A percentile compares a stretch with the other conserved stretches of the same genome.
Conservation (phyloP, 2,797 vertebrate genomes). For the Aeoliscus strigatus region DNA sequence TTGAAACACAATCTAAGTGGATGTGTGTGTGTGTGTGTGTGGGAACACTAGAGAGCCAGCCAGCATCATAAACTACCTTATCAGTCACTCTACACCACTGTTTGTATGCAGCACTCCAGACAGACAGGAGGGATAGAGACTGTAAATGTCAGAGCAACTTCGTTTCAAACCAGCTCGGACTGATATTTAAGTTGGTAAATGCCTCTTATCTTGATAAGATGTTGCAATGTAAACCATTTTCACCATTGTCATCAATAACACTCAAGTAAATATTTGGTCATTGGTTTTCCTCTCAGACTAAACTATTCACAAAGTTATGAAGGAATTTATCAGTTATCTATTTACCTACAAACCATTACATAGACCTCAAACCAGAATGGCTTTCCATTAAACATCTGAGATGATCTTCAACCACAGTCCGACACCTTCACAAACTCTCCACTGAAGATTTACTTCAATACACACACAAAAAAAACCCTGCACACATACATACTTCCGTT, state of each 20-base stretch:
- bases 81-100: slow-evolving; percentile 51
- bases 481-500: slow-evolving; percentile 16
- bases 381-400: slow-evolving; percentile 47
- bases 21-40: slow-evolving; percentile 14
- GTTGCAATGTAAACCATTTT: slow-evolving; percentile 13
- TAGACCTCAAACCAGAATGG: slow-evolving; percentile 32
- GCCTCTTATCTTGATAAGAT: slow-evolving; percentile 22
- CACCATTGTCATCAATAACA: slow-evolving; percentile 37
- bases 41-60: slow-evolving; percentile 28
- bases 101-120: slow-evolving; percentile 28
- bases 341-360: slow-evolving; percentile 46
- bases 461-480: slow-evolving; percentile 40
- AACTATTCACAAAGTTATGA: slow-evolving; percentile 20
- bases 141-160: slow-evolving; percentile 18
- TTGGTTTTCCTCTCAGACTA: slow-evolving; percentile 12
- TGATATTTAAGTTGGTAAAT: slow-evolving; percentile 15
- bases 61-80: slow-evolving; percentile 54
- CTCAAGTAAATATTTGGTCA: slow-evolving; percentile 21
- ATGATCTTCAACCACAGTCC: slow-evolving; percentile 24
- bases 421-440: slow-evolving; percentile 22
- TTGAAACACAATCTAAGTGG: slow-evolving; percentile 56
- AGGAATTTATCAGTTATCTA: slow-evolving; percentile 31
- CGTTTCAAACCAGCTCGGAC: slow-evolving; percentile 40
- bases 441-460: slow-evolving; percentile 40
- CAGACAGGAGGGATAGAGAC: slow-evolving; percentile 13